Conservation (phyloP, 2,113 vertebrate genomes). For the Paralichthys olivaceus region DNA sequence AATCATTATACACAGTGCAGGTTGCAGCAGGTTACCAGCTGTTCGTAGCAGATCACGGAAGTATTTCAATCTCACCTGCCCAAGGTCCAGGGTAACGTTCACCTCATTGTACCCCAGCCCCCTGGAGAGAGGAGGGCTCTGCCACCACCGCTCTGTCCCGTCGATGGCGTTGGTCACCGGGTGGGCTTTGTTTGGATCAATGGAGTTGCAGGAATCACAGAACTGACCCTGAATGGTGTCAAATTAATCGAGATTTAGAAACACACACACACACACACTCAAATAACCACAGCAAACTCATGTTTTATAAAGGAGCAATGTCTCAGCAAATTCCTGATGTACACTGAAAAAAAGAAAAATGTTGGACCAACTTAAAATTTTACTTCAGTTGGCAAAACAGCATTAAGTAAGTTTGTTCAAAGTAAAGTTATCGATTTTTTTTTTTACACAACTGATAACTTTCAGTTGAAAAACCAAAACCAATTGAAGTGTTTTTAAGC, state of each 20-base stretch:
- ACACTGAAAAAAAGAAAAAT: too few species aligned
- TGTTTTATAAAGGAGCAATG: neutral
- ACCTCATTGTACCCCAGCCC: conserved; percentile 88
- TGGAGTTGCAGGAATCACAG: conserved; percentile 90
- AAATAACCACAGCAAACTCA: neutral
- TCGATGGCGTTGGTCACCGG: conserved; percentile 88
- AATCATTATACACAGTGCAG: conserved; percentile 45
- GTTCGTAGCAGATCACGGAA: conserved; percentile 9
- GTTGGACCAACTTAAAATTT: too few species aligned
- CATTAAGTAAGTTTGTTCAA: neutral
- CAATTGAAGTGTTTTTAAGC: neutral
- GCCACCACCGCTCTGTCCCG: conserved; percentile 96
- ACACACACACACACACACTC: neutral
- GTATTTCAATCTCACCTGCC: conserved; percentile 86
- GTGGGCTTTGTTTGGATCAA: conserved; percentile 88
- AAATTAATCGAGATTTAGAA: conserved; percentile 24
- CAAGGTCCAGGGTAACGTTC: conserved; percentile 92
- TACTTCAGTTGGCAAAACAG: neutral
- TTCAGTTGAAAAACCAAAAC: too few species aligned
- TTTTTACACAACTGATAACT: neutral
- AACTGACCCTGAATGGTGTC: conserved; percentile 87
- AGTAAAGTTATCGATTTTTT: neutral
- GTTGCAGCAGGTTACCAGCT: conserved; percentile 48
- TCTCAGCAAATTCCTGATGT: neutral
- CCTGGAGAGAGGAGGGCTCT: conserved; percentile 94